Evolutionary conservation across 2,888 invertebrate species (phyloP).

Genomic region (Drosophila infuscata): DNA sequence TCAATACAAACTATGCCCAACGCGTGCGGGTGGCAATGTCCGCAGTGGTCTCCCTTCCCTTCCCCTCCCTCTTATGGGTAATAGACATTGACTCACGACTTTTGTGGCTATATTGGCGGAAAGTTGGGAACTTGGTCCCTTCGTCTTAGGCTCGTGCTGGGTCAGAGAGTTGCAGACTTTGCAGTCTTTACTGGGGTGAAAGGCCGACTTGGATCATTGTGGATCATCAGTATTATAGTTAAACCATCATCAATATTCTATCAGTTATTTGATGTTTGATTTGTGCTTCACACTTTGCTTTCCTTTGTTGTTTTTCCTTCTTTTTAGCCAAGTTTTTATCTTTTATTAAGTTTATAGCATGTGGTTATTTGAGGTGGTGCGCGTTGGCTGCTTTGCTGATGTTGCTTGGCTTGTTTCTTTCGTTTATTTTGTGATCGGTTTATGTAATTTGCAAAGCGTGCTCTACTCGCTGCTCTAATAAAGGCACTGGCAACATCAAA

Average conservation of each 20-base stretch:
- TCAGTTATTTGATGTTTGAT: slow-evolving; percentile 69
- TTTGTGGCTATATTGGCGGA: slow-evolving; percentile 16
- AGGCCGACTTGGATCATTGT: slow-evolving; percentile 47
- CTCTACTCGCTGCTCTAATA: slow-evolving; percentile 62
- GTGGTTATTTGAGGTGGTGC: slow-evolving; percentile 60
- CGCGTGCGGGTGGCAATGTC: slow-evolving; percentile 72
- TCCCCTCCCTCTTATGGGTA: neutral
- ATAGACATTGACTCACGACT: slow-evolving; percentile 46
- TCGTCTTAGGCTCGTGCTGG: slow-evolving; percentile 67
- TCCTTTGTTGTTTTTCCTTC: slow-evolving; percentile 2
- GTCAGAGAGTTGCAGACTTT: slow-evolving; percentile 54
- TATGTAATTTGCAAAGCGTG: slow-evolving; percentile 76
- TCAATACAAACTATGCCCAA: slow-evolving; percentile 49
- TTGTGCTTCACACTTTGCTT: slow-evolving; percentile 56
- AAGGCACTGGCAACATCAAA: slow-evolving; percentile 50
- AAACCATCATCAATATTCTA: slow-evolving; percentile 64
- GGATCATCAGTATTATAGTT: slow-evolving; percentile 15
- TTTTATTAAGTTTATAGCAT: slow-evolving; percentile 2
- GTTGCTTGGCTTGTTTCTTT: slow-evolving; percentile 45
- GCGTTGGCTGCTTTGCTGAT: slow-evolving; percentile 55
- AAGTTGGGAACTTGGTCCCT: slow-evolving; percentile 39
- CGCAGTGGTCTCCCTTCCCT: slow-evolving; percentile 3
- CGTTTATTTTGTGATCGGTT: slow-evolving; percentile 37
- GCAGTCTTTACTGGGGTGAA: slow-evolving; percentile 59
- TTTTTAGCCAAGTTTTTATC: slow-evolving; percentile 18